A percentile compares a stretch with the other conserved stretches of the same genome.
Evolutionary conservation across 2,797 vertebrate species (phyloP).

Genomic region (Sebastes flavidus): DNA sequence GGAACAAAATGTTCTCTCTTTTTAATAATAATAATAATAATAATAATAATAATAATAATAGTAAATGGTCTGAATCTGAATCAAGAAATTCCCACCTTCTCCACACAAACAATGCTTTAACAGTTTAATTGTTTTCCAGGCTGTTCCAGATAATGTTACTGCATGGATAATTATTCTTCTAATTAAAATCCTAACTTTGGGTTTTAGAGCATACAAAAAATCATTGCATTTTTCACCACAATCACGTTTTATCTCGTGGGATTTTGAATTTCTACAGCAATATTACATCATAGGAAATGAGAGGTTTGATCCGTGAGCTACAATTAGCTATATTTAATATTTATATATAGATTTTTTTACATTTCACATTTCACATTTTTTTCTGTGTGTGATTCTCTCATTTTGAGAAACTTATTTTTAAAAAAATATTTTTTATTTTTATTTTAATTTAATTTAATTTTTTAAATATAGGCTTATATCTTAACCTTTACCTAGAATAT

Average conservation of each 20-base stretch:
- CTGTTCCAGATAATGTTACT: neutral
- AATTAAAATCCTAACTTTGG: neutral
- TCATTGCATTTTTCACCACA: neutral
- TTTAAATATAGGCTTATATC: too few species aligned
- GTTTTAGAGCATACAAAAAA: neutral
- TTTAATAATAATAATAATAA: neutral
- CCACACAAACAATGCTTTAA: neutral
- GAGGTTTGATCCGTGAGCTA: neutral
- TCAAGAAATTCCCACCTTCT: neutral
- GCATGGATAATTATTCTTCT: neutral
- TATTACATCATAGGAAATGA: neutral
- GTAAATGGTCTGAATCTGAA: neutral
- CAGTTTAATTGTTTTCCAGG: neutral
- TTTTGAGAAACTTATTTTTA: too few species aligned
- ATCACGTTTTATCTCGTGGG: neutral
- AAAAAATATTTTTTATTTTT: too few species aligned
- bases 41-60: neutral
- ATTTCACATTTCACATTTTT: too few species aligned
- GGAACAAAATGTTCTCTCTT: neutral
- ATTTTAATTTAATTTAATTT: neutral
- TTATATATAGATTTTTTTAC: too few species aligned
- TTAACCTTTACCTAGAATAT: too few species aligned
- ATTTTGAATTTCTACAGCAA: neutral
- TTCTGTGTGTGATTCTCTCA: neutral
- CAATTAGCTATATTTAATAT: neutral